These are phyloP conservation scores for Choristoneura rosaceana DNA, from an alignment of 2,888 invertebrate species.

Conservation along the genomic window DNA sequence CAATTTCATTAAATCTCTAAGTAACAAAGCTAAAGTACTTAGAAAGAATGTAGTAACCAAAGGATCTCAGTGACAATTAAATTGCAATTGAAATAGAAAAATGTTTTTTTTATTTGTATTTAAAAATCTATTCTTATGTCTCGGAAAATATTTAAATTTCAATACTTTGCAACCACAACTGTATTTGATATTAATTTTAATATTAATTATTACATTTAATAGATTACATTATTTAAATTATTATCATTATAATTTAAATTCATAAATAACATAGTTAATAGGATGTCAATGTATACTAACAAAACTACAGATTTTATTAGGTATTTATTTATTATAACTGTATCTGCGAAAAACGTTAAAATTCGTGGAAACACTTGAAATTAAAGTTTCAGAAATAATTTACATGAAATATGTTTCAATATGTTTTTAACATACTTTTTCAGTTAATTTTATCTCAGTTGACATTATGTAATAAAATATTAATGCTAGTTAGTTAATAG, in stretches of 20 bases:
- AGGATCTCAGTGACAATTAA: neutral
- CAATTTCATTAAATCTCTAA: neutral
- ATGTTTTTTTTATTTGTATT: neutral
- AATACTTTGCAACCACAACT: too few relatives aligned
- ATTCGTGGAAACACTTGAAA: neutral
- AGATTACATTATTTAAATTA: too few relatives aligned
- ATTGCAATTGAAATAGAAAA: neutral
- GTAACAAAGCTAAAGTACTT: neutral
- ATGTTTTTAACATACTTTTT: neutral
- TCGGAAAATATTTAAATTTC: too few relatives aligned
- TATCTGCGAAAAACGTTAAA: too few relatives aligned
- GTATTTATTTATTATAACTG: too few relatives aligned
- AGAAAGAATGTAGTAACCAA: neutral
- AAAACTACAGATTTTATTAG: too few relatives aligned
- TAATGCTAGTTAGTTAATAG: constrained; percentile 35
- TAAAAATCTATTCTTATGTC: neutral
- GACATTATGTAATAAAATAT: constrained; percentile 5
- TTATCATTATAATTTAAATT: too few relatives aligned
- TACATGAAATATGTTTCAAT: neutral
- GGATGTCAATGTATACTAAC: too few relatives aligned
- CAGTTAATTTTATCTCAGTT: neutral
- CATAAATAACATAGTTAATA: too few relatives aligned
- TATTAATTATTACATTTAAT: too few relatives aligned
- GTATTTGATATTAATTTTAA: too few relatives aligned
- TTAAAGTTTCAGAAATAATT: neutral